Evolutionary conservation across 2,113 vertebrate species (phyloP), one percentile per base, ranked within the genome.

Genomic region (Clarias batrachus): DNA sequence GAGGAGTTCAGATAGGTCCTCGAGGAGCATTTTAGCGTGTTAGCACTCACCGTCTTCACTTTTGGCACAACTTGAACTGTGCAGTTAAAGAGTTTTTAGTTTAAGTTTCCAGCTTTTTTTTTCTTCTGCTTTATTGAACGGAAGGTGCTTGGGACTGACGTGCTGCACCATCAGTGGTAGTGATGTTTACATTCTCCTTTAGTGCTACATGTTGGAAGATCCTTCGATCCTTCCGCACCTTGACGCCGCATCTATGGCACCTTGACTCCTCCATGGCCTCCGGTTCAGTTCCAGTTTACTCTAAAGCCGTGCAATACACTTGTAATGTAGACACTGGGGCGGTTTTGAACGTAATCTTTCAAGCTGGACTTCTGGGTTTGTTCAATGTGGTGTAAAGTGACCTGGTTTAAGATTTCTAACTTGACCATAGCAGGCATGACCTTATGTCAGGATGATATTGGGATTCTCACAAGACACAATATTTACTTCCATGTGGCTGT

Each of bases 101-200:
- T 83, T 86, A 41, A 25, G 30, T 27, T n/a, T 59, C 17, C 19
- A 84, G 59, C 1, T 37, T 62, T 48, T 68, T 68, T 60, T 60
- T 62, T 17, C 13, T 71, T 81, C 78, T 85, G 6, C 48, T 48
- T 48, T 48, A 7, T 70, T 60, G 27, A 41, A 81, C 59, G 7
- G 52, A 37, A 16, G 76, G 56, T 62, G 78, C 9, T 52, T 63
- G 82, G 57, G 33, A 56, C 54, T 74, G 54, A 41, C 25, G 78
- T 73, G 30, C 68, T 41, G 71, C 73, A 82, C 59, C 65, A 21
- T 86, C 78, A 33, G 54, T 68, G 73, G 78, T 82, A 86, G 56
- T 82, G 88, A 62, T 82, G 88, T 90, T 90, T 89, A 91, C 89
- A 91, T 62, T 82, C 59, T 73, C 77, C 41, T 60, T 86, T 27